Evolutionary conservation across 1,140 invertebrate species (phyloP), one percentile per base, ranked within the genome.

Genomic region (Orussus abietinus): DNA sequence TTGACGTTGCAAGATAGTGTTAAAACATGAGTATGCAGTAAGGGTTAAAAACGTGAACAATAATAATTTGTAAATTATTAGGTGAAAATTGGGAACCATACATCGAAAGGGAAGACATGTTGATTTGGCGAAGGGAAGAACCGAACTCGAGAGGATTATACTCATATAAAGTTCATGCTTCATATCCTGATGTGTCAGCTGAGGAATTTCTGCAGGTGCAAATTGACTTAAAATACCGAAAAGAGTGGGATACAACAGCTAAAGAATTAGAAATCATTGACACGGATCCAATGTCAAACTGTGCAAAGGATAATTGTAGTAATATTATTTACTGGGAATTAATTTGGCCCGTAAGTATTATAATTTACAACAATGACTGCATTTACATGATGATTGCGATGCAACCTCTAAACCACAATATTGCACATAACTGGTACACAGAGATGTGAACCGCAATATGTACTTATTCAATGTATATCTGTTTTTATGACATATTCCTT

Each of bases 281-380:
- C 51, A 76, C 77, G 13, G 81, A 90, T 61, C 77, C 79, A 11
- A 49, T 52, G 10, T 55, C 56, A 51, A 38, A 67, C 47, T 26
- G 60, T 46, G 19, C 49, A 35, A 14, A 51, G 2, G 49, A 62
- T 18, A 75, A 75, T n/a, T 74, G 75, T 40, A 82, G 80, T 35
- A 86, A 90, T 67, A 66, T 91, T 15, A 76, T 92, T 35, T 90
- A 92, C 57, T 93, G 89, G 89, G 88, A 91, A 72, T 86, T 90
- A 66, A 73, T 83, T 45, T 92, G 88, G 86, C 89, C 90, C 50
- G 84, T 87, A 69, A 77, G 78, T 75, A 40, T 35, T 22, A n/a
- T n/a, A 14, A 38, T 11, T 12, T n/a, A n/a, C n/a, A n/a, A n/a
- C n/a, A n/a, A n/a, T n/a, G n/a, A n/a, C n/a, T n/a, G n/a, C n/a